These are phyloP conservation scores for Autographa gamma DNA, from an alignment of 2,888 invertebrate genomes.

Conservation along the genomic window DNA sequence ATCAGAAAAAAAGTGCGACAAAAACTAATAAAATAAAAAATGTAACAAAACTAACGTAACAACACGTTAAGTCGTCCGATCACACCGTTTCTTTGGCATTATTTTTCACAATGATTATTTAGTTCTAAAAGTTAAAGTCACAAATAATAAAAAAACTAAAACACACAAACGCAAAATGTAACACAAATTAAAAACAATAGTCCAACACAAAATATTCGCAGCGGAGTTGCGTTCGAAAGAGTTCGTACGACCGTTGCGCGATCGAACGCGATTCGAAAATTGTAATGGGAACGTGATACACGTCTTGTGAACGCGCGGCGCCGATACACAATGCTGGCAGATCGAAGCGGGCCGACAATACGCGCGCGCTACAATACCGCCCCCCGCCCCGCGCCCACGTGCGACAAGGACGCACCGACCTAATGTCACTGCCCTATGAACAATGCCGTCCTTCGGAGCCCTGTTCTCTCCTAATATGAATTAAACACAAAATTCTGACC, in stretches of 20 bases:
- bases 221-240: constrained; percentile 69
- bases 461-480: constrained; percentile 67
- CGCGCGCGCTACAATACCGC: constrained; percentile 88
- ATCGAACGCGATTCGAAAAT: constrained; percentile 74
- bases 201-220: constrained; percentile 72
- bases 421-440: constrained; percentile 88
- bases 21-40: constrained; percentile 67
- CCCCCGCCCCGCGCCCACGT: constrained; percentile 82
- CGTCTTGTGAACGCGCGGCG: constrained; percentile 78
- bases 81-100: constrained; percentile 85
- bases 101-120: constrained; percentile 68
- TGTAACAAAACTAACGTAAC: constrained; percentile 66
- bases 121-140: constrained; percentile 68
- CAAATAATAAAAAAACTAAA: constrained; percentile 65
- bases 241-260: constrained; percentile 73
- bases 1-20: constrained; percentile 75
- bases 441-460: constrained; percentile 83
- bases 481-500: constrained; percentile 62
- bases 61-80: constrained; percentile 79
- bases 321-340: constrained; percentile 87
- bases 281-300: constrained; percentile 70
- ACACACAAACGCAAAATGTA: constrained; percentile 62
- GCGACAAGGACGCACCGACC: constrained; percentile 88
- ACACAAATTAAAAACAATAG: constrained; percentile 71
- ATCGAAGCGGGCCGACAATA: constrained; percentile 88